Evolutionary conservation across 1,140 invertebrate species (phyloP).

Genomic region (Olivierus martensii): DNA sequence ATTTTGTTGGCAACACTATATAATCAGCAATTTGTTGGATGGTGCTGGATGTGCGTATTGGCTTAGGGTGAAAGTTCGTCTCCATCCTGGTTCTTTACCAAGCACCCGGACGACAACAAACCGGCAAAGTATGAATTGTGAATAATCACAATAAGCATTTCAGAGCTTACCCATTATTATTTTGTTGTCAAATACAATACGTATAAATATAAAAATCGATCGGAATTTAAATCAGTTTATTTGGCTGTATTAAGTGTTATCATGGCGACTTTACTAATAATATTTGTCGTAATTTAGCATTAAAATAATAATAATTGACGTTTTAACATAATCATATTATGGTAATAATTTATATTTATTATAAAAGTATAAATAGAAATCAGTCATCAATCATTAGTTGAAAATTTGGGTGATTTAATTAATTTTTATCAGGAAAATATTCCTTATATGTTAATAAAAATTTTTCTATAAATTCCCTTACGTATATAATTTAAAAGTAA

Average conservation of each 20-base stretch:
- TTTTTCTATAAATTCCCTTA: no score
- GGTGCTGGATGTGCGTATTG: background rate
- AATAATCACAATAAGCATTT: background rate
- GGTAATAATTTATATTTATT: no score
- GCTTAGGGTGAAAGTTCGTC: background rate
- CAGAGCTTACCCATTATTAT: background rate
- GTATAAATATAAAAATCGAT: background rate
- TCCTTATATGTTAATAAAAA: no score
- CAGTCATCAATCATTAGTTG: no score
- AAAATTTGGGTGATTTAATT: no score
- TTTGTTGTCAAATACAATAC: background rate
- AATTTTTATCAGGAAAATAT: no score
- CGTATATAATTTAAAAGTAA: no score
- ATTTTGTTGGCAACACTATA: background rate
- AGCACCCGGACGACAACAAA: conserved; percentile 16
- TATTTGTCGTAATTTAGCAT: no score
- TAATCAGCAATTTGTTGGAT: background rate
- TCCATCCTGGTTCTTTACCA: conserved; percentile 12
- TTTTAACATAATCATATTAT: no score
- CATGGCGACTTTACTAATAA: background rate
- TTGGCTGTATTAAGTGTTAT: background rate
- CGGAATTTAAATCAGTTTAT: background rate
- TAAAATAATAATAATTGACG: no score
- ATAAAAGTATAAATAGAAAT: no score
- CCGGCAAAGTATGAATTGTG: conserved; percentile 2